Base-by-base conservation (phyloP, 2,113 vertebrate species). In the Chaetodon trifascialis region DNA sequence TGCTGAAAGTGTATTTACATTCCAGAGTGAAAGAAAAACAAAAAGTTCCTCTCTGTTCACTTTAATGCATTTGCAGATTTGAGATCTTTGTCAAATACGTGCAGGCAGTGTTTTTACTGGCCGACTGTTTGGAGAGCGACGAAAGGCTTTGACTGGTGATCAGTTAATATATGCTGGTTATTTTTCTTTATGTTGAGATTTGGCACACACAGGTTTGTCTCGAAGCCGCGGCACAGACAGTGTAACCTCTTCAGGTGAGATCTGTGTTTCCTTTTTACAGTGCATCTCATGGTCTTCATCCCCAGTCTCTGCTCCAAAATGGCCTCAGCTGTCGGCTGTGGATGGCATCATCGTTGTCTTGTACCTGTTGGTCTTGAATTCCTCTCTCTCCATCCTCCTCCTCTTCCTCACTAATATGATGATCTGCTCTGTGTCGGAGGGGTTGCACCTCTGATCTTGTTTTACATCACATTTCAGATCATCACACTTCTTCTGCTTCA, bases 351-450 rank as follows among this genome's bases (percentile, higher is more conserved):
- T 40, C 40, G 21, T 1, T 14, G 11, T 52, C 3, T 25, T 25
- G 30, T n/a, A 19, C 62, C 36, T 54, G 11, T 42, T 52, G 36
- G 15, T 2, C 59, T 30, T 6, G 5, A 8, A 14, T 60, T 34
- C 1, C 19, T 42, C 38, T 40, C 14, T 19, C 30, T 25, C 15
- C 12, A 4, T 23, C 25, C 23, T 49, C 51, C 52, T 59, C 42
- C 23, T 49, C 51, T 40, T 59, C 42, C 44, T 78, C 40, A 17
- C 23, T 14, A 30, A 49, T 58, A 46, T 25, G 42, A 59, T 42
- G 60, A 46, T 66, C 38, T 51, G 40, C 25, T 73, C 16, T 77
- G 69, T 58, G 56, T 16, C 23, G 67, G 69, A 52, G 8, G 30
- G n/a, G 73, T 15, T 44, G 10, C 47, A 12, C 25, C 38, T n/a